Conservation (phyloP, 2,888 invertebrate genomes). For the Scaptodrosophila latifasciaeformis region DNA sequence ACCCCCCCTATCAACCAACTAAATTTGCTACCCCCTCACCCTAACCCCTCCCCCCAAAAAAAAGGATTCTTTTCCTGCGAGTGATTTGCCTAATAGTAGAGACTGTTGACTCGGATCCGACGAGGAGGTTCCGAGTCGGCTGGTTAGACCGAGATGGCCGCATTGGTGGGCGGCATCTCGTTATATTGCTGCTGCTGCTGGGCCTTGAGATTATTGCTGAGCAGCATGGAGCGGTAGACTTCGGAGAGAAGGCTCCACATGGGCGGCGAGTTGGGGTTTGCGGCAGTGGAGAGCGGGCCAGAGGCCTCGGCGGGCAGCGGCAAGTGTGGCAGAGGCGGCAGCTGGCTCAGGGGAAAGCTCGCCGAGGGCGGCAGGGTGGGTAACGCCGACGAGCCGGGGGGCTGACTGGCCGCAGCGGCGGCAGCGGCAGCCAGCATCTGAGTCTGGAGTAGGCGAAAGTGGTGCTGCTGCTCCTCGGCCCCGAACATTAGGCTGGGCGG, state of each 20-base stretch:
- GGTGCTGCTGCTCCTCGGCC: slow-evolving; percentile 61
- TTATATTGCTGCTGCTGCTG: slow-evolving; percentile 59
- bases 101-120: background rate
- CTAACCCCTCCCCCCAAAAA: background rate
- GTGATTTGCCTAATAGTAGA: background rate
- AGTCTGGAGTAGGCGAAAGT: slow-evolving; percentile 63
- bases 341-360: background rate
- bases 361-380: background rate
- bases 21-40: background rate
- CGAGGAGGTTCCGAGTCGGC: background rate
- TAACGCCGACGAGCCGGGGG: slow-evolving; percentile 18
- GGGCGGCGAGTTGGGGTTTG: slow-evolving; percentile 39
- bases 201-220: slow-evolving; percentile 57
- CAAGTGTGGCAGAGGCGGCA: slow-evolving; percentile 7
- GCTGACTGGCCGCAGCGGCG: slow-evolving; percentile 57
- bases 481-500: slow-evolving; percentile 24
- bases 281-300: slow-evolving; percentile 5
- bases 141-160: slow-evolving; percentile 71
- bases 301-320: slow-evolving; percentile 3
- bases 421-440: slow-evolving; percentile 72
- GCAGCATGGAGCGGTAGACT: slow-evolving; percentile 73
- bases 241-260: slow-evolving; percentile 74
- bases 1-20: background rate
- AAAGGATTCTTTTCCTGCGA: too few species aligned
- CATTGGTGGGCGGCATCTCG: slow-evolving; percentile 68